A percentile compares a stretch with the other conserved stretches of the same genome.
phyloP scores from a whole-genome alignment of 2,797 vertebrate genomes.

The Hyperoplus immaculatus region DNA sequence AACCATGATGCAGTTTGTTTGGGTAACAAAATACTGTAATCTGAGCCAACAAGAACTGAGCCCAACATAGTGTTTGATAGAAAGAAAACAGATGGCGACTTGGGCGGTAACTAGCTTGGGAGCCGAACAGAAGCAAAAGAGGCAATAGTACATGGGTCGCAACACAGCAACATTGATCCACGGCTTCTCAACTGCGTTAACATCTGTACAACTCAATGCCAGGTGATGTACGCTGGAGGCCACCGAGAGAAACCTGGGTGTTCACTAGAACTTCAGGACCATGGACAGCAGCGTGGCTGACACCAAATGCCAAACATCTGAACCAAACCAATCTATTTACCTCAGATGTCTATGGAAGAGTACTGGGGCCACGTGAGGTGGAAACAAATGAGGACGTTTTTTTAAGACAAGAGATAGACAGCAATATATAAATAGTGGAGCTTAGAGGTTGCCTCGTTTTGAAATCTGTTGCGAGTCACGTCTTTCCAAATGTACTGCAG shows the following conservation, averaged over 20 bases:
- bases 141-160: not conserved
- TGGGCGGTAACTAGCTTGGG: not conserved
- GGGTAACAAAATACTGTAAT: not conserved
- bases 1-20: not conserved
- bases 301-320: not conserved
- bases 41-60: not conserved
- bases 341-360: not conserved
- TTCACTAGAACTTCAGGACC: slow-evolving; percentile 38
- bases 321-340: accelerated
- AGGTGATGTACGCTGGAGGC: not conserved
- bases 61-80: not conserved
- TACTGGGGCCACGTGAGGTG: too few relatives aligned
- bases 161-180: not conserved
- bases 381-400: too few relatives aligned
- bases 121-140: not conserved
- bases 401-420: too few relatives aligned
- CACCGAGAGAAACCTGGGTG: not conserved
- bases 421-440: too few relatives aligned
- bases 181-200: not conserved
- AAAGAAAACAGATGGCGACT: not conserved
- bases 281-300: slow-evolving; percentile 24
- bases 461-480: too few relatives aligned
- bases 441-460: too few relatives aligned
- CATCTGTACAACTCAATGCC: not conserved
- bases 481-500: too few relatives aligned